Conservation (phyloP, 2,888 invertebrate species). For the Leptinotarsa tumamoca region DNA sequence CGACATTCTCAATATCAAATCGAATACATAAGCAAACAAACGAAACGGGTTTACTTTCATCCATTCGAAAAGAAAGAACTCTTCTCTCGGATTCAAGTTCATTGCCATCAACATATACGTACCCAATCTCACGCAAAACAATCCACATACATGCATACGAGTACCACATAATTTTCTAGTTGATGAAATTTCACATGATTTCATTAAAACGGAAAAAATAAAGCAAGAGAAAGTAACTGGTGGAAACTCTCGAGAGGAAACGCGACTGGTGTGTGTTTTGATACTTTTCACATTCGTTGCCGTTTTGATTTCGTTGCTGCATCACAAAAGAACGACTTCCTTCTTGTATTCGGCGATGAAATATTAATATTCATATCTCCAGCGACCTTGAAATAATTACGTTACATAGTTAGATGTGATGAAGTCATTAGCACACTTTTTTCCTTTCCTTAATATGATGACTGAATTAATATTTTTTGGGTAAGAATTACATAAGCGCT, state of each 20-base stretch:
- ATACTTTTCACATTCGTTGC: not conserved
- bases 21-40: not conserved
- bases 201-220: slow-evolving; percentile 6
- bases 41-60: slow-evolving; percentile 35
- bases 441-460: not conserved
- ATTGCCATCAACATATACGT: slow-evolving; percentile 21
- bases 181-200: slow-evolving; percentile 14
- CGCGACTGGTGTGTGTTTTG: not conserved
- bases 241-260: not conserved
- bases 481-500: too few relatives aligned
- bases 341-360: not conserved
- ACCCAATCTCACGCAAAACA: not conserved
- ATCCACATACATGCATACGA: not conserved
- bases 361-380: not conserved
- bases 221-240: not conserved
- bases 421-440: slow-evolving; percentile 14
- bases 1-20: not conserved
- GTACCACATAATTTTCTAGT: slow-evolving; percentile 6
- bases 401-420: not conserved
- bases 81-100: slow-evolving; percentile 36
- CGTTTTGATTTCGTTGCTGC: not conserved
- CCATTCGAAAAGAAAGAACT: slow-evolving; percentile 15
- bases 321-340: not conserved
- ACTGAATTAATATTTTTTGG: too few relatives aligned
- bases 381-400: not conserved